Evolutionary conservation across 2,113 vertebrate species (phyloP), one percentile per base, ranked within the genome.

Genomic region (Theristicus caerulescens): DNA sequence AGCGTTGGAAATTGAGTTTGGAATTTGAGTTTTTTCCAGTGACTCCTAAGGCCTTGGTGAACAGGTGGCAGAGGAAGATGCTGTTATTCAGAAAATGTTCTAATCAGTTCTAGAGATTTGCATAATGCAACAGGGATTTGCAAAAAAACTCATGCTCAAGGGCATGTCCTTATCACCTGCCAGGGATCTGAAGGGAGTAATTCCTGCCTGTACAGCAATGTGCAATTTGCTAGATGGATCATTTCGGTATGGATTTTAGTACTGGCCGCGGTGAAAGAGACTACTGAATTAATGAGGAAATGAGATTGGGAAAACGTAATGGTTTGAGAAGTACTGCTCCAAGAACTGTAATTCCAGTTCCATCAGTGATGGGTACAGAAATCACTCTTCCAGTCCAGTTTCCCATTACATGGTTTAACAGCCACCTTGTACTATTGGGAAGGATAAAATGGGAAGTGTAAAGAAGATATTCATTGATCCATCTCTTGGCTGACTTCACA

Each of bases 331-430:
- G 42, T 29, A 52, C 67, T 34, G 4, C 64, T 81, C 64, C 80
- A 88, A 88, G 88, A 88, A 59, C 58, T 77, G 1, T 67, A 90
- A 89, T 66, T n/a, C 86, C 46, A 94, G 29, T 72, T 96, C 66
- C 49, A 51, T 71, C 89, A 77, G 72, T n/a, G 69, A 66, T 29
- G 42, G 62, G 82, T 66, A 69, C 27, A 66, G 86, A 90, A 90
- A 86, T 84, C 86, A 77, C 24, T 71, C 79, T 83, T 90, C 62
- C 64, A 80, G 38, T 70, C 89, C 84, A 66, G 51, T 91, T 96
- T 95, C 91, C 91, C 89, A 88, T 74, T 89, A 87, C 49, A 64
- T 34, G 46, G 38, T 95, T 83, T 94, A 84, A 81, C 64, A 91
- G 42, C 22, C 52, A 86, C 72, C 57, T 70, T 69, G 71, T 79